Evolutionary conservation across 35 echinoderm and acorn worm genomes (phyloP), one percentile per base, ranked within the genome.

Genomic region (Lytechinus pictus): DNA sequence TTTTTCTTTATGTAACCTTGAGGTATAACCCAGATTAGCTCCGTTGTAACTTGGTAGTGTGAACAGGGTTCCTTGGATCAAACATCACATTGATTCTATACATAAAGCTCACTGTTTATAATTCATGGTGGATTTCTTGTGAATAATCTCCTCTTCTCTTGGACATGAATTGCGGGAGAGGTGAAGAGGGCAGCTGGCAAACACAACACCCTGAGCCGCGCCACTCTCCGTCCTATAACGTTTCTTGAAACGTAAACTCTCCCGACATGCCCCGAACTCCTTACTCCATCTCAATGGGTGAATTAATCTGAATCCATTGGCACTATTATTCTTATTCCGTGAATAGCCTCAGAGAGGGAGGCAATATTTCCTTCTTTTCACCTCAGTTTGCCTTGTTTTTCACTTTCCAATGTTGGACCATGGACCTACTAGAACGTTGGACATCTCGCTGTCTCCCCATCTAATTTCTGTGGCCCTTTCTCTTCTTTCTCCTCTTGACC

Each of bases 181-280:
- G 66, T 79, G 3, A 79, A 79, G 66, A 79, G 66, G 66, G 66
- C 66, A 79, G 66, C 66, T 79, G 66, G 66, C 21, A n/a, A 79
- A 79, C 66, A n/a, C n/a, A 79, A 79, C 66, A 79, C 66, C 66
- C 66, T 24, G 21, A 24, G 66, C 19, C 66, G 66, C 66, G 19
- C 66, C 66, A n/a, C 66, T 79, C 66, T 58, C 66, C 66, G 14
- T 79, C 66, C 21, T 11, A 7, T 8, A 79, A 0, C 66, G 66
- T 79, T 79, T 79, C 66, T 79, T 79, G 66, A 79, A 79, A 79
- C 66, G 66, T 79, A 79, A 79, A 79, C 66, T 79, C 66, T 6
- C 19, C 66, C 66, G 66, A 79, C 66, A 79, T 79, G 66, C 66
- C 66, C 66, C 66, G n/a, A 79, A n/a, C 66, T 24, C 66, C 14